phyloP scores from a whole-genome alignment of 2,888 invertebrate species.

The Drosophila fungiperda region DNA sequence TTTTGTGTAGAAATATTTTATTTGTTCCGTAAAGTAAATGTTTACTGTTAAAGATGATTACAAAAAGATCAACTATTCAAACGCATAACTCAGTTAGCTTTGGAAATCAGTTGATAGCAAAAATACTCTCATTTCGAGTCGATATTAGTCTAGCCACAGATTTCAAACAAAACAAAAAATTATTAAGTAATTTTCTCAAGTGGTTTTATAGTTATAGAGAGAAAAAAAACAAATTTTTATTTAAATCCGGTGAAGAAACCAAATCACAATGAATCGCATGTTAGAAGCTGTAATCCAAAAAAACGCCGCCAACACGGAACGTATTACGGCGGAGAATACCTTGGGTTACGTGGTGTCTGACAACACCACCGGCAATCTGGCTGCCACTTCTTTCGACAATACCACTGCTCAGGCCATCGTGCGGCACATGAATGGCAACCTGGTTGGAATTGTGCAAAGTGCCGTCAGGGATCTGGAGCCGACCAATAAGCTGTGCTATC shows the following conservation, averaged over 20 bases:
- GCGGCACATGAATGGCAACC: conserved; percentile 69
- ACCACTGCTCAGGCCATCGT: conserved; percentile 79
- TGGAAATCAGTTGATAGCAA: not conserved
- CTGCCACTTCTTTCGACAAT: conserved; percentile 80
- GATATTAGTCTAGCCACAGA: conserved; percentile 1
- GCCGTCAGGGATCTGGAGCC: conserved; percentile 82
- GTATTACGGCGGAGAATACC: conserved; percentile 76
- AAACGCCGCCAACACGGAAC: conserved; percentile 75
- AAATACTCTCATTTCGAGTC: accelerated
- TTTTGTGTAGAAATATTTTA: not conserved
- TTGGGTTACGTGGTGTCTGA: conserved; percentile 77
- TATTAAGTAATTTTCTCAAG: not conserved
- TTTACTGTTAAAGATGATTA: no score
- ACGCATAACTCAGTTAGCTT: not conserved
- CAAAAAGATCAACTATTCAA: not conserved
- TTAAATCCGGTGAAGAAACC: not conserved
- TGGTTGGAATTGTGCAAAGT: conserved; percentile 77
- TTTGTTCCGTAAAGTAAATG: not conserved
- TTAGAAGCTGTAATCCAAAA: conserved; percentile 73
- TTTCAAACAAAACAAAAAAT: not conserved
- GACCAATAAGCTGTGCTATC: conserved; percentile 77
- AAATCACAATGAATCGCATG: conserved; percentile 54
- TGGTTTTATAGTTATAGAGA: not conserved
- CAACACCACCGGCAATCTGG: conserved; percentile 68
- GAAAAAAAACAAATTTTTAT: not conserved